Evolutionary conservation across 2,797 vertebrate genomes (phyloP).

Genomic region (Lophotriccus pileatus): DNA sequence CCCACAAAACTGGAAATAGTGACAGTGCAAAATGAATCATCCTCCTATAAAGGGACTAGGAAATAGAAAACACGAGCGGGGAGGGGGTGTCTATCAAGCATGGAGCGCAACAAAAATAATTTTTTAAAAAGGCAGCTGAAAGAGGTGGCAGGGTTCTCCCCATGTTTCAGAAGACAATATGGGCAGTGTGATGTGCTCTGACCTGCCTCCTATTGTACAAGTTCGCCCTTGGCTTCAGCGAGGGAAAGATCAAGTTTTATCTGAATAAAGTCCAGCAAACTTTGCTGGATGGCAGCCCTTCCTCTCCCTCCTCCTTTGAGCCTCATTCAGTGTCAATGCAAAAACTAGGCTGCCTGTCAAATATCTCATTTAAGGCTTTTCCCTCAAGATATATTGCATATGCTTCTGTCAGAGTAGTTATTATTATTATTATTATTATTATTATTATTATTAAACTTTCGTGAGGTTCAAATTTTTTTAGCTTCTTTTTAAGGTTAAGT

Average conservation of each 20-base stretch:
- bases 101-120: conserved; percentile 4
- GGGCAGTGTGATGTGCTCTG: conserved; percentile 8
- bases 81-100: conserved; percentile 65
- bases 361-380: background rate
- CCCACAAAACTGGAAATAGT: conserved; percentile 61
- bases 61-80: conserved; percentile 58
- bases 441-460: background rate
- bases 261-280: conserved; percentile 38
- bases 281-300: conserved; percentile 16
- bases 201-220: conserved; percentile 35
- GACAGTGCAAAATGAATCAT: conserved; percentile 68
- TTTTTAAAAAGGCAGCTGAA: background rate
- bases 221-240: background rate
- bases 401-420: background rate
- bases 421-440: no score
- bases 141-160: background rate
- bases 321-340: background rate
- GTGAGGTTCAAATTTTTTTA: background rate
- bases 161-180: background rate
- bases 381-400: background rate
- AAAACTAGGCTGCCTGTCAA: background rate
- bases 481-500: background rate
- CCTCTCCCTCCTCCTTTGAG: background rate
- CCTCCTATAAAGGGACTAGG: conserved; percentile 55
- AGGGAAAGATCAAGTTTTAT: background rate